phyloP scores from a whole-genome alignment of 2,888 invertebrate genomes.

The Orgyia antiqua region DNA sequence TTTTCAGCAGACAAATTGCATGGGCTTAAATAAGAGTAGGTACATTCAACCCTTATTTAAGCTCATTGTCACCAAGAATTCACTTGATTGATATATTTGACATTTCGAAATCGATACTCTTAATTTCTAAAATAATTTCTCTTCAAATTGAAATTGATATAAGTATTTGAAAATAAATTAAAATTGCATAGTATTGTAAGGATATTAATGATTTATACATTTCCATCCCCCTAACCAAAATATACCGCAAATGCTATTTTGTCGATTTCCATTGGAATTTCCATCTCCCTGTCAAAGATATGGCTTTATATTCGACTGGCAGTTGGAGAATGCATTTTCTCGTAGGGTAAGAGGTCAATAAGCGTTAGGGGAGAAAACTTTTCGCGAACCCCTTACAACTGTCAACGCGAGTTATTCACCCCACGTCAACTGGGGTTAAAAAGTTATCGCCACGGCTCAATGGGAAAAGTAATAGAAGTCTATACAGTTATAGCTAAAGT shows the following conservation, averaged over 20 bases:
- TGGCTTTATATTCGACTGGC: conserved; percentile 36
- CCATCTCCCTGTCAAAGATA: conserved; percentile 37
- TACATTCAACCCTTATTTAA: too few species aligned
- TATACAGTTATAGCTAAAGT: conserved; percentile 37
- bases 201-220: conserved; percentile 24
- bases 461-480: conserved; percentile 58
- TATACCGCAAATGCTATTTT: conserved; percentile 40
- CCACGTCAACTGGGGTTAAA: conserved; percentile 64
- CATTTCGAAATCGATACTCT: too few species aligned
- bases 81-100: too few species aligned
- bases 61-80: too few species aligned
- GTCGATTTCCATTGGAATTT: conserved; percentile 48
- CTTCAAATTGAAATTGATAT: too few species aligned
- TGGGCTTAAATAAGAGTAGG: too few species aligned
- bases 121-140: too few species aligned
- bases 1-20: too few species aligned
- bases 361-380: conserved; percentile 52
- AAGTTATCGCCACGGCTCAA: conserved; percentile 57
- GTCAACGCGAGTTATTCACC: conserved; percentile 67
- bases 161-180: conserved; percentile 21
- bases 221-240: conserved; percentile 29
- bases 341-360: conserved; percentile 59
- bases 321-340: conserved; percentile 54
- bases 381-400: conserved; percentile 53
- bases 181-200: too few species aligned